Conservation (phyloP, 1,140 invertebrate genomes). For the Wasmannia auropunctata region DNA sequence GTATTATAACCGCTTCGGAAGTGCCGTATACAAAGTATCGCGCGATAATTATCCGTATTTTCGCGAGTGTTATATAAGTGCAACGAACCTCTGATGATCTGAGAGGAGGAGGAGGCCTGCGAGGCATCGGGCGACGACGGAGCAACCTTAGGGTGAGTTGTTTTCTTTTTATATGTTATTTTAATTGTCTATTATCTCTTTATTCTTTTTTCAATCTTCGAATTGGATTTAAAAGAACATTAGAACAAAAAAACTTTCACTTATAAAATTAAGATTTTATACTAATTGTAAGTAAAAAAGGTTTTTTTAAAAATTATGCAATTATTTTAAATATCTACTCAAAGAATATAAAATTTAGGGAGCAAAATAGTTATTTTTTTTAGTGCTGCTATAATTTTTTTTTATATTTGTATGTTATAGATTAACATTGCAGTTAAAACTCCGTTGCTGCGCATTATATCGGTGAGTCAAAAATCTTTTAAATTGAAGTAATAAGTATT, state of each 20-base stretch:
- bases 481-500: background rate
- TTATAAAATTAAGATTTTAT: background rate
- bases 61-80: background rate
- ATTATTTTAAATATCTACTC: background rate
- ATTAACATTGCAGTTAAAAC: background rate
- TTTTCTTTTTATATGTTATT: background rate
- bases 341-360: background rate
- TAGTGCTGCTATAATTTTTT: background rate
- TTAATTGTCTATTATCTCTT: background rate
- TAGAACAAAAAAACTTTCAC: background rate
- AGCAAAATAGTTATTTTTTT: background rate
- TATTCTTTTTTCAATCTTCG: background rate
- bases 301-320: background rate
- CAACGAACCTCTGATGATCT: background rate
- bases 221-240: background rate
- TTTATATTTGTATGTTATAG: background rate
- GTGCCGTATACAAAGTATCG: background rate
- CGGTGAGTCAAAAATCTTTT: background rate
- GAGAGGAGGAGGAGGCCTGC: background rate
- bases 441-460: background rate
- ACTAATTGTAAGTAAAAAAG: background rate
- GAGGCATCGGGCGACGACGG: background rate
- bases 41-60: background rate
- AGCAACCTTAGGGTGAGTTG: background rate
- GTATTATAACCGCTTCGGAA: background rate